Evolutionary conservation across 2,797 vertebrate genomes (phyloP).

Genomic region (Antrozous pallidus): DNA sequence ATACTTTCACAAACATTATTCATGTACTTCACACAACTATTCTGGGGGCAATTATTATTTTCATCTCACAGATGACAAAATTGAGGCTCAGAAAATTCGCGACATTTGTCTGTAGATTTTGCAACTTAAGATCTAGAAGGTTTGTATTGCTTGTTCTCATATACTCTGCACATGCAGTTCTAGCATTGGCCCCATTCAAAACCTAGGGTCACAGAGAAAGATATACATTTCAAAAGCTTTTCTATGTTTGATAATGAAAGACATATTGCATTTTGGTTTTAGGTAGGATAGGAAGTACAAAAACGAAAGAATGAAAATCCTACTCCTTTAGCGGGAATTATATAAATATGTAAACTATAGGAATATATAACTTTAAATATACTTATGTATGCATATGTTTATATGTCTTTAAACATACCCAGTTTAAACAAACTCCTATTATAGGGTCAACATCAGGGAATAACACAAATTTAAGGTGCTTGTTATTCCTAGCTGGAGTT

Average conservation of each 20-base stretch:
- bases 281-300: background rate
- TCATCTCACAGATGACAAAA: background rate
- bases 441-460: background rate
- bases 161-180: background rate
- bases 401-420: background rate
- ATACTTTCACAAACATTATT: background rate
- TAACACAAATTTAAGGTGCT: background rate
- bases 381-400: background rate
- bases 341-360: background rate
- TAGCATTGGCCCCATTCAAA: background rate
- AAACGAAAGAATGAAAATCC: background rate
- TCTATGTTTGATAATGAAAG: background rate
- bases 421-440: background rate
- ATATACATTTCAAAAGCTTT: background rate
- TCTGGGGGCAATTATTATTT: background rate
- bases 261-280: slow-evolving; percentile 10
- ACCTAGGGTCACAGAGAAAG: background rate
- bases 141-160: background rate
- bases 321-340: background rate
- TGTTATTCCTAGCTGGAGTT: background rate
- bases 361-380: background rate
- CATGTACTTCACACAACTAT: background rate
- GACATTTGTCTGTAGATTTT: background rate
- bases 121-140: background rate
- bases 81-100: background rate